A percentile compares a stretch with the other conserved stretches of the same genome.
Evolutionary conservation across 2,888 invertebrate genomes (phyloP).

Genomic region (Acleris holmiana): DNA sequence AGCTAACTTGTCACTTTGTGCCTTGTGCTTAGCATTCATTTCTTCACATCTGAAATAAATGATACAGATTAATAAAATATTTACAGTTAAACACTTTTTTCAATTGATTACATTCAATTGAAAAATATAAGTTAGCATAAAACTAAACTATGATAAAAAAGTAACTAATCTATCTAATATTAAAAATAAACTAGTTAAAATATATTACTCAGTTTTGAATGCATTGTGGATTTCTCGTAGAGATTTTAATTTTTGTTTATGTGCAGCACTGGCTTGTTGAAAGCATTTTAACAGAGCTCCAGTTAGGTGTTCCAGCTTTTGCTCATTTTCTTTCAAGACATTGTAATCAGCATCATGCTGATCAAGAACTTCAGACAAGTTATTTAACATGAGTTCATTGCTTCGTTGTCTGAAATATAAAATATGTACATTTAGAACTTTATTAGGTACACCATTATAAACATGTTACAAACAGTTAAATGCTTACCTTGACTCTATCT

Average conservation of each 20-base stretch:
- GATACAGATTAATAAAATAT: constrained; percentile 11
- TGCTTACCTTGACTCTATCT: constrained; percentile 62
- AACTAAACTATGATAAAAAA: too few relatives aligned
- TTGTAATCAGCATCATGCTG: constrained; percentile 65
- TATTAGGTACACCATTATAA: too few relatives aligned
- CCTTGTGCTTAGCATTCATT: constrained; percentile 60
- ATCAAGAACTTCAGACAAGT: constrained; percentile 57
- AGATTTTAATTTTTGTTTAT: constrained; percentile 63
- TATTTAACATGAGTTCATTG: constrained; percentile 58
- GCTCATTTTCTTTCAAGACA: constrained; percentile 69
- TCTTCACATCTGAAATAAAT: constrained; percentile 60
- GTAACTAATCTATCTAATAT: too few relatives aligned
- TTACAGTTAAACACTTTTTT: too few relatives aligned
- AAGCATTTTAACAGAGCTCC: constrained; percentile 65
- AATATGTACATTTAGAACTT: too few relatives aligned
- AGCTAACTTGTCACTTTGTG: constrained; percentile 62
- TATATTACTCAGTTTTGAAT: constrained; percentile 65
- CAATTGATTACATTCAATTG: too few relatives aligned
- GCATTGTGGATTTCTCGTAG: constrained; percentile 61
- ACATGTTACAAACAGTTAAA: neutral
- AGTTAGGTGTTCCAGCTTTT: constrained; percentile 67
- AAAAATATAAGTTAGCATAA: too few relatives aligned
- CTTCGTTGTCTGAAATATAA: constrained; percentile 60
- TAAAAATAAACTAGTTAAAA: too few relatives aligned
- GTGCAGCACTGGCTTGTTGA: constrained; percentile 64